Conservation (phyloP, 2,797 vertebrate species). For the Erithacus rubecula region DNA sequence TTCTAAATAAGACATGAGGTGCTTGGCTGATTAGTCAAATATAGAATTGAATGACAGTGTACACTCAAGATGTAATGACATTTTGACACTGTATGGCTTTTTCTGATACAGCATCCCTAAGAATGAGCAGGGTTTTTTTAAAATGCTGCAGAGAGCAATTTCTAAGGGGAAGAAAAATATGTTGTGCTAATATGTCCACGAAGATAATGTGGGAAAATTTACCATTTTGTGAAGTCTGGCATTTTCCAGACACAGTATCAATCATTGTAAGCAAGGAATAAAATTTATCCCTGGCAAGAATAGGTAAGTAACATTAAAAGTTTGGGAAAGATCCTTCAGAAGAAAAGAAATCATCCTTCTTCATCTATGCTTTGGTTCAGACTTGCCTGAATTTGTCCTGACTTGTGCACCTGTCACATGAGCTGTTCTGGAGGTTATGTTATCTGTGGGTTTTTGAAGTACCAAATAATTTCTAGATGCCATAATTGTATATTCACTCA, state of each 20-base stretch:
- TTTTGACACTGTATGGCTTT: background rate
- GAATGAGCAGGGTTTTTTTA: background rate
- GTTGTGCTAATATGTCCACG: background rate
- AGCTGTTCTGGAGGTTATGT: background rate
- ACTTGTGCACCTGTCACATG: background rate
- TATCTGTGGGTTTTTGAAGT: background rate
- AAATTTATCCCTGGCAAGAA: background rate
- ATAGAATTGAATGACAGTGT: background rate
- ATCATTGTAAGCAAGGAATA: background rate
- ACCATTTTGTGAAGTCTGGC: background rate
- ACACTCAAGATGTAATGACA: background rate
- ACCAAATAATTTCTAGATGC: background rate
- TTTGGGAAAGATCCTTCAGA: background rate
- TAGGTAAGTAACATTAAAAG: background rate
- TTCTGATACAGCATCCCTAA: background rate
- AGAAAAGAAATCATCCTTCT: background rate
- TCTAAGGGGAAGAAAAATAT: background rate
- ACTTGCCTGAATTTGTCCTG: background rate
- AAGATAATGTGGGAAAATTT: background rate
- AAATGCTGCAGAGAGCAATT: background rate
- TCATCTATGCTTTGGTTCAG: background rate
- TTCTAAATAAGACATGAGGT: background rate
- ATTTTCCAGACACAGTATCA: background rate
- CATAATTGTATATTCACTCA: background rate
- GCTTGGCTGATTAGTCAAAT: background rate